Evolutionary conservation across 2,797 vertebrate genomes (phyloP).

Genomic region (Xyrichtys novacula): DNA sequence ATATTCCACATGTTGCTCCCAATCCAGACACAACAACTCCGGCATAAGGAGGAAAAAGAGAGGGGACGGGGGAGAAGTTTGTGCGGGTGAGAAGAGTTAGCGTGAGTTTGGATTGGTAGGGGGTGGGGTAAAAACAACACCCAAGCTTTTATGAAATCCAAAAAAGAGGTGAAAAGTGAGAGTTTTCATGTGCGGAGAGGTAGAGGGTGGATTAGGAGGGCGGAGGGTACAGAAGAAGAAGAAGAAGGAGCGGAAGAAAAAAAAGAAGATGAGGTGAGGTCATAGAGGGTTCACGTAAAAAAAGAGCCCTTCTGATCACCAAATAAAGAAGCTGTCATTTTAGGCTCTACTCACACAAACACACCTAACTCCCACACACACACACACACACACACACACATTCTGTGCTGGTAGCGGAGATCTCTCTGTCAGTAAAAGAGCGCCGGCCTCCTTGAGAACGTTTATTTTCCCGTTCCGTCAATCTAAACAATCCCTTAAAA

Average conservation of each 20-base stretch:
- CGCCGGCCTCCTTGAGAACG: constrained; percentile 82
- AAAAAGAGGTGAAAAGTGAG: constrained; percentile 49
- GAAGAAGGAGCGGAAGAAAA: not conserved
- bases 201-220: constrained; percentile 25
- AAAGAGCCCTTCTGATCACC: constrained; percentile 57
- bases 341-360: constrained; percentile 54
- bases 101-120: constrained; percentile 36
- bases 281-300: constrained; percentile 51
- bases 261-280: constrained; percentile 48
- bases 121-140: constrained; percentile 49
- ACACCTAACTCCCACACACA: constrained; percentile 53
- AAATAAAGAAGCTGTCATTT: constrained; percentile 77
- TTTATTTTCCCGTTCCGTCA: constrained; percentile 87
- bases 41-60: constrained; percentile 57
- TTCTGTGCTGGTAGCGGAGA: constrained; percentile 73
- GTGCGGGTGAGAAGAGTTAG: constrained; percentile 65
- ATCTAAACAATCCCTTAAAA: constrained; percentile 91
- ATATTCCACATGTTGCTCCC: constrained; percentile 74
- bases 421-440: constrained; percentile 77
- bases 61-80: constrained; percentile 61
- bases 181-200: constrained; percentile 33
- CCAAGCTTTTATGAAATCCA: constrained; percentile 48
- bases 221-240: constrained; percentile 12
- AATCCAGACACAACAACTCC: constrained; percentile 78
- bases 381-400: constrained; percentile 47